Percentiles rank a stretch among this genome's conserved stretches.
Evolutionary conservation across 2,797 vertebrate genomes (phyloP).

Genomic region (Sternarchorhynchus goeldii): DNA sequence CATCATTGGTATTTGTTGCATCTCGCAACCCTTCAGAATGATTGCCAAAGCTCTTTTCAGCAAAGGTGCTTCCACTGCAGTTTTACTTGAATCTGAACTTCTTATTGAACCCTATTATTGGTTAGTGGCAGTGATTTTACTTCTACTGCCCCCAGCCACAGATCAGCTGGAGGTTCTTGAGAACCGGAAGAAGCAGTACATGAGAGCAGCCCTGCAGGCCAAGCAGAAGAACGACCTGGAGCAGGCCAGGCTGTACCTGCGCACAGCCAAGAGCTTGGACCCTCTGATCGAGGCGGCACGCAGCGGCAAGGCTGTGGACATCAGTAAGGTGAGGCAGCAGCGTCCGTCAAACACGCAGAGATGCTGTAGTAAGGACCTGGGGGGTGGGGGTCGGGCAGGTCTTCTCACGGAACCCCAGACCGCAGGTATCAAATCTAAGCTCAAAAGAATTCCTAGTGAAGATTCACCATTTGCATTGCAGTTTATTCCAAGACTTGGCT

Average conservation of each 20-base stretch:
- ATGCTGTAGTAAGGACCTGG: too few species aligned
- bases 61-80: not conserved
- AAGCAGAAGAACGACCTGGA: slow-evolving; percentile 90
- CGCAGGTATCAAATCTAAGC: too few species aligned
- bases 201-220: slow-evolving; percentile 90
- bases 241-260: slow-evolving; percentile 85
- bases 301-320: slow-evolving; percentile 80
- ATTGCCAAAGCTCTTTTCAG: too few species aligned
- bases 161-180: slow-evolving; percentile 89
- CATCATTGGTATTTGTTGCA: too few species aligned
- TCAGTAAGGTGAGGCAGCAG: slow-evolving; percentile 77
- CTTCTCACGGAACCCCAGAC: too few species aligned
- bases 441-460: too few species aligned
- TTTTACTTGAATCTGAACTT: not conserved
- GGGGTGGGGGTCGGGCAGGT: too few species aligned
- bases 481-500: too few species aligned
- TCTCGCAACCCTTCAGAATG: too few species aligned
- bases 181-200: slow-evolving; percentile 86
- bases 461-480: too few species aligned
- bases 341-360: not conserved
- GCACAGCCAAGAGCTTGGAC: slow-evolving; percentile 84
- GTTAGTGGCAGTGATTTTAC: not conserved
- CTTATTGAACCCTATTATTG: not conserved
- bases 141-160: slow-evolving; percentile 65
- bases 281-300: slow-evolving; percentile 82